Conservation (phyloP, 2,888 invertebrate genomes). For the Pegoplata infirma region DNA sequence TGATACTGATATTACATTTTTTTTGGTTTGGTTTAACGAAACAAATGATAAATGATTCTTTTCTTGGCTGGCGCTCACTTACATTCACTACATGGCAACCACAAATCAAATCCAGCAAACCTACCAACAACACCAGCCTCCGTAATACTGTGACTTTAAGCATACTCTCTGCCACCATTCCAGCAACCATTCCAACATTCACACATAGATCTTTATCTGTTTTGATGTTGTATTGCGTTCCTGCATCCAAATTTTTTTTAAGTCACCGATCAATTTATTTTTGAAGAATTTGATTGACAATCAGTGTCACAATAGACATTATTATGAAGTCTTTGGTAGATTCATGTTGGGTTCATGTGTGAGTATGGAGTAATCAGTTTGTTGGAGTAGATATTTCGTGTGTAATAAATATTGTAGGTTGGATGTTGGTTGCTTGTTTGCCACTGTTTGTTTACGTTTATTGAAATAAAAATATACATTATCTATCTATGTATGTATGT, state of each 20-base stretch:
- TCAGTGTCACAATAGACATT: constrained; percentile 59
- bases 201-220: constrained; percentile 50
- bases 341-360: neutral
- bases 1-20: neutral
- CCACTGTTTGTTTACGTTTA: constrained; percentile 26
- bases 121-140: constrained; percentile 29
- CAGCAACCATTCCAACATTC: constrained; percentile 1
- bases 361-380: neutral
- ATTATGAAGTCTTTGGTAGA: constrained; percentile 48
- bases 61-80: constrained; percentile 50
- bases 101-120: neutral
- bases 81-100: constrained; percentile 20
- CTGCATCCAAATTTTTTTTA: constrained; percentile 53
- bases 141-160: neutral
- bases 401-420: neutral
- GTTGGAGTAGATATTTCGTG: neutral
- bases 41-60: constrained; percentile 59
- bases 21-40: constrained; percentile 12
- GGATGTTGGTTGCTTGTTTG: neutral
- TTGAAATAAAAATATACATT: constrained; percentile 33
- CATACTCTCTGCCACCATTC: neutral
- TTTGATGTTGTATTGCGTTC: constrained; percentile 50
- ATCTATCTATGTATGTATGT: constrained; percentile 2
- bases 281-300: constrained; percentile 61
- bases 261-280: constrained; percentile 50